A percentile compares a stretch with the other conserved stretches of the same genome.
Evolutionary conservation across 2,113 vertebrate species (phyloP).

Genomic region (Pelecanus crispus): DNA sequence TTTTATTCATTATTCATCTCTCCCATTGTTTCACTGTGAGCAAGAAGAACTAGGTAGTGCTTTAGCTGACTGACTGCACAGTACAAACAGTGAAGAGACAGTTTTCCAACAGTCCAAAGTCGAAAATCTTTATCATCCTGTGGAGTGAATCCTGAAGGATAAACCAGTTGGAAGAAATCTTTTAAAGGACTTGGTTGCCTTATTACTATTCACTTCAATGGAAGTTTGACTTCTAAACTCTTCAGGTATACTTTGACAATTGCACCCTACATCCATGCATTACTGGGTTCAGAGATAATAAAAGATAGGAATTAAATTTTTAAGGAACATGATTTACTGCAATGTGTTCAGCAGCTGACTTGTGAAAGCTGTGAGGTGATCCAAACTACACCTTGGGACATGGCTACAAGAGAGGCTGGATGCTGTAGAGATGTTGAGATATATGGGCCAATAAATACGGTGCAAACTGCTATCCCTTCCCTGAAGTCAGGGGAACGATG

Average conservation of each 20-base stretch:
- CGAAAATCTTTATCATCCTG: neutral
- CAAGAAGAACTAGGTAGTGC: neutral
- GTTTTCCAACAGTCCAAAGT: neutral
- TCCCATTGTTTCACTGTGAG: neutral
- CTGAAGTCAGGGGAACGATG: neutral
- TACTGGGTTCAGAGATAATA: neutral
- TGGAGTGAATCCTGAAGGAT: slow-evolving; percentile 4
- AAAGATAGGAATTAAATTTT: neutral
- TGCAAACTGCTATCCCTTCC: neutral
- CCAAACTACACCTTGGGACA: neutral
- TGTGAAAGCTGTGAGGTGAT: neutral
- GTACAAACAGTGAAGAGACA: neutral
- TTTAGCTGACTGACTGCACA: neutral
- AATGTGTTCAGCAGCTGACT: neutral
- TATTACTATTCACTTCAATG: neutral
- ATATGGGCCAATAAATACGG: neutral
- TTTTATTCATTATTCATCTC: slow-evolving; percentile 15
- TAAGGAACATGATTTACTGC: neutral
- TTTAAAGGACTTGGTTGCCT: neutral
- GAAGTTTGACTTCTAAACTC: neutral
- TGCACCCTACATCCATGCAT: neutral
- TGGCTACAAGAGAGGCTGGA: neutral
- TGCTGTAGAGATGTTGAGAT: neutral
- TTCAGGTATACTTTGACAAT: neutral
- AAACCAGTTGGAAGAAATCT: neutral